Percentiles rank a stretch among this genome's conserved stretches.
Evolutionary conservation across 2,113 vertebrate genomes (phyloP).

Genomic region (Platysternon megacephalum): DNA sequence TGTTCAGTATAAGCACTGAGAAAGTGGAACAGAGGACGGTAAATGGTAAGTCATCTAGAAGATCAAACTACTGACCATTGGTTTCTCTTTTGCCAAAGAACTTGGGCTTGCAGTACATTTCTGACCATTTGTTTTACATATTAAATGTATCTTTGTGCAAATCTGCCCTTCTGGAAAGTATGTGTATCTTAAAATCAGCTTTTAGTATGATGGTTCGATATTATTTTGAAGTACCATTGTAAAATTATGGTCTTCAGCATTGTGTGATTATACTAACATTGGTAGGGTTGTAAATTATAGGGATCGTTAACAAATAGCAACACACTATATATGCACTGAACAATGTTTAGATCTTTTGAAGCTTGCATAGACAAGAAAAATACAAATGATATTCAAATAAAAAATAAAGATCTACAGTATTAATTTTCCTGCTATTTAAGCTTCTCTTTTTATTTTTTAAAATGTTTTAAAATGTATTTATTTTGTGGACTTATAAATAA

Average conservation of each 20-base stretch:
- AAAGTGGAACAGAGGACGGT: background rate
- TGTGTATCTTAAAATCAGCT: background rate
- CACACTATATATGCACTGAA: background rate
- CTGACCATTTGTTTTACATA: background rate
- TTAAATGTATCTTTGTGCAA: background rate
- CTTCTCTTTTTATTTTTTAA: background rate
- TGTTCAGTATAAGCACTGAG: background rate
- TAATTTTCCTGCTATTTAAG: background rate
- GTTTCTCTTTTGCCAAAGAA: fast-evolving
- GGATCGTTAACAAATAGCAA: background rate
- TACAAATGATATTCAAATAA: fast-evolving
- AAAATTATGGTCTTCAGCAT: background rate
- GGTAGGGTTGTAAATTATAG: background rate
- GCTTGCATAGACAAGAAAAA: background rate
- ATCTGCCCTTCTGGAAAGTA: background rate
- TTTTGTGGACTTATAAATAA: background rate
- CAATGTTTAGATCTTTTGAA: background rate
- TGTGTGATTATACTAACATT: background rate
- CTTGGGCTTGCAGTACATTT: background rate
- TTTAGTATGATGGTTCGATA: background rate
- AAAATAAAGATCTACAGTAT: background rate
- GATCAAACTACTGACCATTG: background rate
- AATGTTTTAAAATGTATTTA: background rate
- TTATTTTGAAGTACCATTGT: background rate
- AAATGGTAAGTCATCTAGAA: background rate